phyloP scores from a whole-genome alignment of 2,797 vertebrate species.

The Hafferia zeledoni region DNA sequence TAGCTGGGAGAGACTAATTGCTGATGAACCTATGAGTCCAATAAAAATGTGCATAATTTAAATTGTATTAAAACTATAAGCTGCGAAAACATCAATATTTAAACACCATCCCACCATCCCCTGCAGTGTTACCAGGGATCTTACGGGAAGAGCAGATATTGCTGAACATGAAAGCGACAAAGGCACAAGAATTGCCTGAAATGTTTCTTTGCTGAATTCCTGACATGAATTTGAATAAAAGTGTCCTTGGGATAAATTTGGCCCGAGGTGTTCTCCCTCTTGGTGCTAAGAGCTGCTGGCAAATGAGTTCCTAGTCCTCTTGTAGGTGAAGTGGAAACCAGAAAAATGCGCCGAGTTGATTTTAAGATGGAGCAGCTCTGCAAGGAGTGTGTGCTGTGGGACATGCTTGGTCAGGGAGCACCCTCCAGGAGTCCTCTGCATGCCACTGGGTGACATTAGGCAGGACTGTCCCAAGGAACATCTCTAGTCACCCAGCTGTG shows the following conservation, averaged over 20 bases:
- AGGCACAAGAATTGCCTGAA: neutral
- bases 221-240: neutral
- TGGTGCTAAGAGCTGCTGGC: neutral
- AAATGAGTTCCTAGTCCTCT: rapidly evolving
- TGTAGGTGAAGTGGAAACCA: neutral
- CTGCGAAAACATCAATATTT: constrained; percentile 49
- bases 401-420: rapidly evolving
- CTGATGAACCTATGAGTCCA: neutral
- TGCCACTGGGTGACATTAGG: rapidly evolving
- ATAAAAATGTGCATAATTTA: constrained; percentile 43
- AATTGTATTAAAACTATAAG: constrained; percentile 44
- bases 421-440: rapidly evolving
- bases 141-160: neutral
- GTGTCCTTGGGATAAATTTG: rapidly evolving
- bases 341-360: rapidly evolving
- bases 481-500: rapidly evolving
- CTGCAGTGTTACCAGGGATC: neutral
- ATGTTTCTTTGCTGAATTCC: neutral
- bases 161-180: neutral
- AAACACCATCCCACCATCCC: neutral
- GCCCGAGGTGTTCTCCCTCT: neutral
- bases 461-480: neutral
- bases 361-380: neutral
- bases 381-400: rapidly evolving
- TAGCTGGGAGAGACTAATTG: neutral